A percentile compares a stretch with the other conserved stretches of the same genome.
phyloP scores from a whole-genome alignment of 1,140 invertebrate genomes.

The Vollenhovia emeryi region DNA sequence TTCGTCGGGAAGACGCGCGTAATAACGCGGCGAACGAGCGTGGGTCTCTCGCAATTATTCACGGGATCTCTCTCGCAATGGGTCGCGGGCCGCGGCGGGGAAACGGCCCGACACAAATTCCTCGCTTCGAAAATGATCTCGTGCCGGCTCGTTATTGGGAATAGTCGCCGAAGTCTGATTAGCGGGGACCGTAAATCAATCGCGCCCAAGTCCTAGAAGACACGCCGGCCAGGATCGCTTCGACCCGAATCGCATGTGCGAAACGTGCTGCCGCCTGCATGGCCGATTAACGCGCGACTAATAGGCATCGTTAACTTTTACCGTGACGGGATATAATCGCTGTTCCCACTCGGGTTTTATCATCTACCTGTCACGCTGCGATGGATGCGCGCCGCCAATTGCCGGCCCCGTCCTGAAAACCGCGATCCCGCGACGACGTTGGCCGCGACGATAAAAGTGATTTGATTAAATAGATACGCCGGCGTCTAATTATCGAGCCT shows the following conservation, averaged over 20 bases:
- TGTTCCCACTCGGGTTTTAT: conserved; percentile 33
- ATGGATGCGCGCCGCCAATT: conserved; percentile 11
- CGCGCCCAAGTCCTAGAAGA: background rate
- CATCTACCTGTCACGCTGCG: conserved; percentile 2
- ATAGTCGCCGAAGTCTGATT: conserved; percentile 38
- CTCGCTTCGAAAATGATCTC: conserved; percentile 42
- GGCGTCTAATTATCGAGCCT: conserved; percentile 65
- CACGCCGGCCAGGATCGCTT: conserved; percentile 8
- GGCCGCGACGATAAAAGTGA: conserved; percentile 23
- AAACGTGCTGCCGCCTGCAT: conserved; percentile 13
- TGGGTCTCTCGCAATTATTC: conserved; percentile 45
- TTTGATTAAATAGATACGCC: conserved; percentile 43
- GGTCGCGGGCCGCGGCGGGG: background rate
- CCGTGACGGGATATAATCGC: conserved; percentile 66
- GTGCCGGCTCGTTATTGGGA: conserved; percentile 56
- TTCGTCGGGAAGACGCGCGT: conserved; percentile 38
- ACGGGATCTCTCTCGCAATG: conserved; percentile 42
- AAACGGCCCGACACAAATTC: conserved; percentile 26
- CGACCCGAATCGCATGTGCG: conserved; percentile 20
- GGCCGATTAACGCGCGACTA: conserved; percentile 74
- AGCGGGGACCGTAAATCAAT: conserved; percentile 60
- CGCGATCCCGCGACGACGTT: background rate
- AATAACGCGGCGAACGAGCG: conserved; percentile 43
- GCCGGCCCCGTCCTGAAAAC: conserved; percentile 30
- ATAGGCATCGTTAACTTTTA: conserved; percentile 74